Percentiles rank a stretch among this genome's conserved stretches.
Conservation (phyloP, 2,888 invertebrate genomes). For the Tetranychus piercei region DNA sequence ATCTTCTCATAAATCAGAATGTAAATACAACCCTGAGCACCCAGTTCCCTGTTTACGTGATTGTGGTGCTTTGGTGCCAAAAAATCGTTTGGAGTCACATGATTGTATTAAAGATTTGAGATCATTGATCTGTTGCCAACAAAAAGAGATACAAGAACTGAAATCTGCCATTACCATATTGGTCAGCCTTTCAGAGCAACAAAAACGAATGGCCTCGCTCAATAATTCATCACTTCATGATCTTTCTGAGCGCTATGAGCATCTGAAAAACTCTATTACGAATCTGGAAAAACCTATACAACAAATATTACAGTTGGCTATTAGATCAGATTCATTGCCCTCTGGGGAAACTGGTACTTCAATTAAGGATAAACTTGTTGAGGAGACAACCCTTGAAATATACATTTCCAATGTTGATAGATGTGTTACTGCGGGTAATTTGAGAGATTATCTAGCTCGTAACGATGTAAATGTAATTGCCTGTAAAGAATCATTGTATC, state of each 20-base stretch:
- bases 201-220: neutral
- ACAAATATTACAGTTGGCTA: conserved; percentile 8
- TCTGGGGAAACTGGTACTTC: neutral
- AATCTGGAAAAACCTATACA: conserved; percentile 13
- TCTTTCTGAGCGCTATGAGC: conserved; percentile 8
- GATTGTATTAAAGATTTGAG: conserved; percentile 13
- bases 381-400: conserved; percentile 13
- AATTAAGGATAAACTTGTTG: conserved; percentile 2
- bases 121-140: conserved; percentile 10
- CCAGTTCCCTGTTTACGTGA: conserved; percentile 12
- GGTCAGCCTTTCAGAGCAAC: neutral
- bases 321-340: neutral
- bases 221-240: conserved; percentile 5
- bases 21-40: conserved; percentile 11
- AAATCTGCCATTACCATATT: conserved; percentile 1
- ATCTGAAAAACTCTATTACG: neutral
- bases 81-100: conserved; percentile 9
- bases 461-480: conserved; percentile 10
- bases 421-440: conserved; percentile 2
- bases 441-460: conserved; percentile 9
- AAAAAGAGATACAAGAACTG: conserved; percentile 13
- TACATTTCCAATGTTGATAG: conserved; percentile 14
- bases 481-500: conserved; percentile 10
- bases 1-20: neutral
- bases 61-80: conserved; percentile 15